Base-by-base conservation (phyloP, 2,888 invertebrate genomes). In the Pheosia tremula region DNA sequence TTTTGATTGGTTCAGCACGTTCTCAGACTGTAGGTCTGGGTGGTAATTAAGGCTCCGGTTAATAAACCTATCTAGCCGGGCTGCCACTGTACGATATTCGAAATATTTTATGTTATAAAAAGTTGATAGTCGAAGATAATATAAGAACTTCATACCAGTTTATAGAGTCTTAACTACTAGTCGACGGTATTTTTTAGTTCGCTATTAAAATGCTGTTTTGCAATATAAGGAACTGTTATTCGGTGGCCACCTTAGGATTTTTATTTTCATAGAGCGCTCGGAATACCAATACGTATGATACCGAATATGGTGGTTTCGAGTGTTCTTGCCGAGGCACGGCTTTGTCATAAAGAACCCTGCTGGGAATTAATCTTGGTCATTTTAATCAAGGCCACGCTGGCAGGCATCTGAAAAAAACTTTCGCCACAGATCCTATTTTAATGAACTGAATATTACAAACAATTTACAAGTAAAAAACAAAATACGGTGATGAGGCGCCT, bases 151-250 rank as follows among this genome's bases (percentile, higher is more conserved):
- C 78, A 79, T 80, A 87, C 85, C 83, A 87, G 86, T 85, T 86
- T 82, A 83, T 82, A 77, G 80, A 78, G 72, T 72, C 76, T 82
- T 80, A 80, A 80, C 78, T 75, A 80, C 74, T 71, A 74, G 70
- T 80, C 77, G 77, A 79, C 83, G 74, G 77, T 72, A 72, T 72
- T 83, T 88, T 89, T 89, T 84, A 77, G 78, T 77, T 78, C 69
- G 79, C 82, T 84, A 83, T 86, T 87, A 84, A 89, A 56, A 90
- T 86, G 87, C 83, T 83, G 89, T 85, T 78, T 81, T 83, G 87
- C 89, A 88, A 85, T 91, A 90, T 90, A 91, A 85, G 89, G 89
- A 69, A 69, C 70, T 81, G 85, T 89, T 86, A 92, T 92, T 91
- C 80, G 84, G 87, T 84, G 76, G 80, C 83, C 63, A 75, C 78